These are phyloP conservation scores for Calliopum simillimum DNA, from an alignment of 2,888 invertebrate species.

Conservation along the genomic window DNA sequence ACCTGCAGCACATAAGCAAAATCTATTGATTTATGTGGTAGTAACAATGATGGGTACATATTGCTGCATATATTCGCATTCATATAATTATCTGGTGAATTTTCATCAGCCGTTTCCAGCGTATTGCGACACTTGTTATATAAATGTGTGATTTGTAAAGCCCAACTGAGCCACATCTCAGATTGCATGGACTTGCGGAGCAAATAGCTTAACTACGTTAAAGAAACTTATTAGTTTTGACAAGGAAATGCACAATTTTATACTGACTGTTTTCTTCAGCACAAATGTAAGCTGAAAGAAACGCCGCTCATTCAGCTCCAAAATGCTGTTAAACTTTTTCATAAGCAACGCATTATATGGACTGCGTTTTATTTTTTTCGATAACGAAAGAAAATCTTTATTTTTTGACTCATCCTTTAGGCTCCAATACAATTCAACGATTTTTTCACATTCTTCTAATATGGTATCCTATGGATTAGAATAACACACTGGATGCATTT, in stretches of 20 bases:
- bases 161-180: slow-evolving; percentile 59
- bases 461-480: slow-evolving; percentile 54
- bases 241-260: not conserved
- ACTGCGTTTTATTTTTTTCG: slow-evolving; percentile 64
- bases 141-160: slow-evolving; percentile 57
- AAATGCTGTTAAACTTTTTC: slow-evolving; percentile 56
- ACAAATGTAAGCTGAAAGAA: slow-evolving; percentile 64
- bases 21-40: slow-evolving; percentile 78
- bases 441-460: slow-evolving; percentile 60
- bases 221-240: not conserved
- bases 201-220: slow-evolving; percentile 53
- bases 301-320: slow-evolving; percentile 60
- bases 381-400: slow-evolving; percentile 57
- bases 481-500: not conserved
- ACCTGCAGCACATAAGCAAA: slow-evolving; percentile 82
- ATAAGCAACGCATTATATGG: slow-evolving; percentile 63
- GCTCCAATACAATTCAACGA: slow-evolving; percentile 61
- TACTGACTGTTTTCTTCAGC: slow-evolving; percentile 60
- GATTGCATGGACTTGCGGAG: slow-evolving; percentile 59
- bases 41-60: slow-evolving; percentile 78
- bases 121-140: slow-evolving; percentile 59
- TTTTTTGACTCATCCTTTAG: slow-evolving; percentile 59
- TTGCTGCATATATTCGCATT: slow-evolving; percentile 75
- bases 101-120: slow-evolving; percentile 19
- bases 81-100: slow-evolving; percentile 45